These are phyloP conservation scores for Koerneria pararmatus DNA, from an alignment of 2,888 invertebrate genomes.

Conservation along the genomic window DNA sequence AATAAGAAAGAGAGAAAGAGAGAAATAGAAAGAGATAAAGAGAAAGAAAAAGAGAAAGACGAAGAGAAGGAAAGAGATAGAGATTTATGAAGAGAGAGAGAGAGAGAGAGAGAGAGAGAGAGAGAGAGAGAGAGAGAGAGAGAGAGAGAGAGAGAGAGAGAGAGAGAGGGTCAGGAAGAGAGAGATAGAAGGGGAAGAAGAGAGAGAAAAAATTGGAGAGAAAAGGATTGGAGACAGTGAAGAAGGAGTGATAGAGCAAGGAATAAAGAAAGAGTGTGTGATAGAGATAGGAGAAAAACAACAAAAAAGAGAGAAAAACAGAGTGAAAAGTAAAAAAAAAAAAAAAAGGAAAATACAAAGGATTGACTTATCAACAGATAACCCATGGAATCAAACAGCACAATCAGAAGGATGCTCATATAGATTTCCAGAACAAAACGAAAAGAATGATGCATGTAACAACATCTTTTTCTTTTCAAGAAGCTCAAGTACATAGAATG, in stretches of 20 bases:
- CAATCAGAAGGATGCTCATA: no score
- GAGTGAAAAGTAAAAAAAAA: not conserved
- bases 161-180: slow-evolving; percentile 3
- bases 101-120: slow-evolving; percentile 6
- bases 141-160: slow-evolving; percentile 2
- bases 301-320: not conserved
- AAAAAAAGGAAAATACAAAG: no score
- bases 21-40: not conserved
- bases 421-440: no score
- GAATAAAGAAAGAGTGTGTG: not conserved
- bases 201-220: not conserved
- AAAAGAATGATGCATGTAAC: no score
- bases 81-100: not conserved
- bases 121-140: slow-evolving; percentile 6
- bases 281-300: not conserved
- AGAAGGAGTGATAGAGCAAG: slow-evolving; percentile 6
- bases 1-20: not conserved
- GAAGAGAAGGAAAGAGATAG: not conserved
- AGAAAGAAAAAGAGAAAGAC: not conserved
- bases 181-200: not conserved
- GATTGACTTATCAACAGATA: no score
- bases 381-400: no score
- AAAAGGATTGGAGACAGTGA: not conserved
- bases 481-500: no score
- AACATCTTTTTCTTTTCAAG: no score